Evolutionary conservation across 2,113 vertebrate species (phyloP).

Genomic region (Plestiodon gilberti): DNA sequence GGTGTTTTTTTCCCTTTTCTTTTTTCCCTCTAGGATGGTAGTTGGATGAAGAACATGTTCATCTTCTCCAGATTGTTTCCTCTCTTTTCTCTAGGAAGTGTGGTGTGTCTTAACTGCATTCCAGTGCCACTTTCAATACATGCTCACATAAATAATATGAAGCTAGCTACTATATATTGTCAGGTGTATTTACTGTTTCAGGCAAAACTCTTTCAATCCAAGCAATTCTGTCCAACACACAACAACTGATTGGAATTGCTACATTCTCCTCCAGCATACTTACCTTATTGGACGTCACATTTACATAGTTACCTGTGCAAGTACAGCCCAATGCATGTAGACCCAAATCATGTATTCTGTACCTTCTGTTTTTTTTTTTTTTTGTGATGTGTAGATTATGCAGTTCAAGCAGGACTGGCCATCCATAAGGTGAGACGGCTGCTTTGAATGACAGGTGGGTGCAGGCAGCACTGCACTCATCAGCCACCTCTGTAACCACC

Average conservation of each 20-base stretch:
- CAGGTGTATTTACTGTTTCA: too few species aligned
- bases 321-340: not conserved
- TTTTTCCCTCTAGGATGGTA: slow-evolving; percentile 48
- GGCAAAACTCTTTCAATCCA: not conserved
- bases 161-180: not conserved
- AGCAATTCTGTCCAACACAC: not conserved
- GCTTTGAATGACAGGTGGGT: too few species aligned
- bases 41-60: slow-evolving; percentile 66
- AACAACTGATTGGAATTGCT: not conserved
- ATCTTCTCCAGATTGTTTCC: slow-evolving; percentile 26
- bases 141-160: not conserved
- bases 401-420: not conserved
- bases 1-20: slow-evolving; percentile 19
- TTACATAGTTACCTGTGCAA: not conserved
- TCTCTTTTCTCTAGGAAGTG: slow-evolving; percentile 36
- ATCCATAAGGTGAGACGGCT: too few species aligned
- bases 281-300: not conserved
- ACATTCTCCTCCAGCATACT: not conserved
- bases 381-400: not conserved
- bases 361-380: not conserved
- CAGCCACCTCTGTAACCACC: too few species aligned
- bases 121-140: not conserved
- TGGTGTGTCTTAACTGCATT: slow-evolving; percentile 15
- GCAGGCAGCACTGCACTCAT: too few species aligned
- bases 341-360: not conserved